These are phyloP conservation scores for Pediacus dermestoides DNA, from an alignment of 2,888 invertebrate genomes.

Conservation along the genomic window DNA sequence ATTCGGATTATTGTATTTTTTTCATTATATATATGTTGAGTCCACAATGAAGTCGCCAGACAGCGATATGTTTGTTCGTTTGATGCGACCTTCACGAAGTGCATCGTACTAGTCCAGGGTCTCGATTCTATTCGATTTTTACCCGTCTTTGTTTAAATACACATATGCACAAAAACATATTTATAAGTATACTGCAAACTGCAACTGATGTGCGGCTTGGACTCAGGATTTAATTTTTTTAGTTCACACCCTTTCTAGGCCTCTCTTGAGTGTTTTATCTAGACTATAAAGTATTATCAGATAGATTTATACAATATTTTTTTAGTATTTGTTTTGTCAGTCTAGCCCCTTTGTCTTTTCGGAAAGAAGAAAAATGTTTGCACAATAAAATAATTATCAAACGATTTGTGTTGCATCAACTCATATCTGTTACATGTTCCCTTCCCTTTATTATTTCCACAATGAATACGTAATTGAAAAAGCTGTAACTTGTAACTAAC, in stretches of 20 bases:
- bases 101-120: slow-evolving; percentile 50
- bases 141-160: slow-evolving; percentile 39
- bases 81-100: slow-evolving; percentile 50
- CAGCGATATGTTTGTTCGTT: slow-evolving; percentile 47
- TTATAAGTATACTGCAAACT: no score
- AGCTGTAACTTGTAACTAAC: no score
- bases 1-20: not conserved
- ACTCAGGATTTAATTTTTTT: slow-evolving; percentile 6
- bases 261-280: slow-evolving; percentile 2
- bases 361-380: no score
- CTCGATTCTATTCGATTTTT: slow-evolving; percentile 42
- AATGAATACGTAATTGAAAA: no score
- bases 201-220: slow-evolving; percentile 3
- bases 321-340: no score
- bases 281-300: slow-evolving; percentile 3
- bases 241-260: slow-evolving; percentile 5
- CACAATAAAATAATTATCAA: no score
- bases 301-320: no score
- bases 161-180: slow-evolving; percentile 10
- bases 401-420: no score
- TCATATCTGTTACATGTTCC: no score
- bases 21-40: slow-evolving; percentile 4
- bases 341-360: no score
- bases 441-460: no score
- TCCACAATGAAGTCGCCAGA: slow-evolving; percentile 38